These are phyloP conservation scores for Alviniconcha strummeri DNA, from an alignment of 2,888 invertebrate species.

Conservation along the genomic window DNA sequence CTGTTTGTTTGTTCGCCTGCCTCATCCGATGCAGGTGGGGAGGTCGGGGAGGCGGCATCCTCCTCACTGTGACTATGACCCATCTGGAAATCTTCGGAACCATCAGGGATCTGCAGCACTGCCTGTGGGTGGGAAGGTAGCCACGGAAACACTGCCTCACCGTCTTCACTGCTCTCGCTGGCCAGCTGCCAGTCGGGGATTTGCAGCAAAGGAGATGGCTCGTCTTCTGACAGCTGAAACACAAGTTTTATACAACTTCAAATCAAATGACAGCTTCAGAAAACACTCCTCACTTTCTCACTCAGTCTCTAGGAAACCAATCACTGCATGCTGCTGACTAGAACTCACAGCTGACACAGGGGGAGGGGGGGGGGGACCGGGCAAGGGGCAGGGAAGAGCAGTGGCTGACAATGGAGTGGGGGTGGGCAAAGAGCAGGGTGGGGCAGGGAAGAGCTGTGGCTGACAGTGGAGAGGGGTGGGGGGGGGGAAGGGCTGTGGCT, in stretches of 20 bases:
- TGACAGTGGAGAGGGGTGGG: too few species aligned
- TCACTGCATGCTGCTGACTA: too few species aligned
- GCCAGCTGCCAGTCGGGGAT: slow-evolving; percentile 34
- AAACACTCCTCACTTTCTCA: too few species aligned
- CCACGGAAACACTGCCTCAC: slow-evolving; percentile 31
- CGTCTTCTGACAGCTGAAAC: slow-evolving; percentile 22
- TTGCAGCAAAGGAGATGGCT: slow-evolving; percentile 7
- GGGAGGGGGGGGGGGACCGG: too few species aligned
- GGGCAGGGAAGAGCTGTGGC: too few species aligned
- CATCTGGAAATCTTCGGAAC: slow-evolving; percentile 12
- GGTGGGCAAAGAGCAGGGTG: too few species aligned
- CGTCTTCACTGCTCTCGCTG: slow-evolving; percentile 30
- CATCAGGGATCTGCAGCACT: slow-evolving; percentile 24
- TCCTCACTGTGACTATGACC: slow-evolving; percentile 5
- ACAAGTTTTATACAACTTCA: neutral
- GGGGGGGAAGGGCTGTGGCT: too few species aligned
- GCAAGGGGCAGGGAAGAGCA: too few species aligned
- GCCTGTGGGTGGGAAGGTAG: slow-evolving; percentile 26
- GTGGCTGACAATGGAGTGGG: too few species aligned
- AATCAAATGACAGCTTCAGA: too few species aligned
- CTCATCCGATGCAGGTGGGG: neutral
- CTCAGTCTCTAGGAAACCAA: too few species aligned
- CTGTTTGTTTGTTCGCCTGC: neutral
- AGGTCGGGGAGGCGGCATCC: slow-evolving; percentile 2
- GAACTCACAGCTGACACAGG: too few species aligned